Evolutionary conservation across 2,888 invertebrate species (phyloP).

Genomic region (Metallyticus violacea): DNA sequence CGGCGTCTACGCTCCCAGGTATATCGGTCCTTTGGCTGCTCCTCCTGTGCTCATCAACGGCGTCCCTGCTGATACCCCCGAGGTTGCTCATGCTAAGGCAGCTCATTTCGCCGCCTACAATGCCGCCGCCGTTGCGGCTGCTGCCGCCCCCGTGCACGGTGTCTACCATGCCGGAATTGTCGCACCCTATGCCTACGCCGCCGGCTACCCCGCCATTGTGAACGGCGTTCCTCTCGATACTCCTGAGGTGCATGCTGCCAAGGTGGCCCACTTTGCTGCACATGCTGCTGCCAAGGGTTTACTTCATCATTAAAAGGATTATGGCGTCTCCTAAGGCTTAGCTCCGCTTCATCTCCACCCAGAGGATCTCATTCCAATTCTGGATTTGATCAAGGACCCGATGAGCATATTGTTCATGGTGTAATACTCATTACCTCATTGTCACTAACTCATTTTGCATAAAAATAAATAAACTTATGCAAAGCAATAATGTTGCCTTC

Average conservation of each 20-base stretch:
- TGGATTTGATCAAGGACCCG: background rate
- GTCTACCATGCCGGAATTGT: conserved; percentile 28
- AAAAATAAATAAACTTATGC: background rate
- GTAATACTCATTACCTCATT: background rate
- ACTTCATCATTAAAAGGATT: background rate
- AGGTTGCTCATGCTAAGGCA: conserved; percentile 26
- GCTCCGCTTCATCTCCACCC: background rate
- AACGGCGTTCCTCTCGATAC: conserved; percentile 36
- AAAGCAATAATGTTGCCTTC: background rate
- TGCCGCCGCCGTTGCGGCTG: conserved; percentile 36
- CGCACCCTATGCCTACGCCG: conserved; percentile 41
- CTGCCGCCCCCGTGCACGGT: conserved; percentile 29
- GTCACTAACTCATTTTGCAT: background rate
- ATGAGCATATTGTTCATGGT: background rate
- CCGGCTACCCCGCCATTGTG: background rate
- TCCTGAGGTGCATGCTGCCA: conserved; percentile 53
- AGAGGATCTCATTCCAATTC: background rate
- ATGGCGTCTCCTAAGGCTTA: no score
- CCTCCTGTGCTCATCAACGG: background rate
- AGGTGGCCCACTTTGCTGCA: conserved; percentile 52
- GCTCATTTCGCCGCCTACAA: conserved; percentile 19
- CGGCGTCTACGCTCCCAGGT: background rate
- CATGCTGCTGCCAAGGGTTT: conserved; percentile 40
- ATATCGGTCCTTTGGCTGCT: conserved; percentile 28
- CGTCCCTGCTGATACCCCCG: conserved; percentile 23